Percentiles rank a stretch among this genome's conserved stretches.
phyloP scores from a whole-genome alignment of 2,113 vertebrate genomes.

The Cairina moschata region DNA sequence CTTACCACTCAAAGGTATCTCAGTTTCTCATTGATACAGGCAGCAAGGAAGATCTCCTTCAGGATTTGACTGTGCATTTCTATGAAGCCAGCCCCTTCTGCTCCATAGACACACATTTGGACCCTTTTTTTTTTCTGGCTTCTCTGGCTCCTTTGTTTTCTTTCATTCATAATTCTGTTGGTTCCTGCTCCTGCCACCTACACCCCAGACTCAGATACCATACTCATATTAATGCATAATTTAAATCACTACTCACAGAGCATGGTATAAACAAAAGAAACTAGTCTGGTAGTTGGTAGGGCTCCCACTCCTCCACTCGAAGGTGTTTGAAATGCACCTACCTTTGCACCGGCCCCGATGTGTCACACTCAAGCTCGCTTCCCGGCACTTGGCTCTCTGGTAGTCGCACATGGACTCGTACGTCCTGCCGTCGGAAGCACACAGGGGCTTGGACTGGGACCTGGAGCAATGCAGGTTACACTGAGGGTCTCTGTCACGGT shows the following conservation, averaged over 20 bases:
- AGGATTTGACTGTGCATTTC: background rate
- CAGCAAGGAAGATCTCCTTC: background rate
- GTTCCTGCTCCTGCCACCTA: background rate
- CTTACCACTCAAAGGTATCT: background rate
- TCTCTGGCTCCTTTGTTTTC: background rate
- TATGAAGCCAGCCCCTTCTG: background rate
- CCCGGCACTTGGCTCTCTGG: conserved; percentile 94
- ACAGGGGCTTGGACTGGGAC: conserved; percentile 88
- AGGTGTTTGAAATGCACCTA: conserved; percentile 51
- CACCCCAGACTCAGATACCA: background rate
- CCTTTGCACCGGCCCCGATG: conserved; percentile 94
- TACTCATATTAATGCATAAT: background rate
- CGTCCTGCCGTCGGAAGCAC: conserved; percentile 91
- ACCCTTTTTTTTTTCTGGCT: background rate
- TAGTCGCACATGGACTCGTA: conserved; percentile 95
- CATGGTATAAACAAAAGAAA: background rate
- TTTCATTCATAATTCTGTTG: background rate
- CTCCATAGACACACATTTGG: background rate
- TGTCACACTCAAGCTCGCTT: conserved; percentile 81
- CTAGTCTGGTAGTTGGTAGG: fast-evolving
- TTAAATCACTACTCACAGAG: background rate
- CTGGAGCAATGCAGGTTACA: conserved; percentile 89
- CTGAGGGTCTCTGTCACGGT: conserved; percentile 85
- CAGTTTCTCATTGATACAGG: background rate
- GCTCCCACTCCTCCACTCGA: background rate